Evolutionary conservation across 2,113 vertebrate species (phyloP).

Genomic region (Hydrolagus affinis): DNA sequence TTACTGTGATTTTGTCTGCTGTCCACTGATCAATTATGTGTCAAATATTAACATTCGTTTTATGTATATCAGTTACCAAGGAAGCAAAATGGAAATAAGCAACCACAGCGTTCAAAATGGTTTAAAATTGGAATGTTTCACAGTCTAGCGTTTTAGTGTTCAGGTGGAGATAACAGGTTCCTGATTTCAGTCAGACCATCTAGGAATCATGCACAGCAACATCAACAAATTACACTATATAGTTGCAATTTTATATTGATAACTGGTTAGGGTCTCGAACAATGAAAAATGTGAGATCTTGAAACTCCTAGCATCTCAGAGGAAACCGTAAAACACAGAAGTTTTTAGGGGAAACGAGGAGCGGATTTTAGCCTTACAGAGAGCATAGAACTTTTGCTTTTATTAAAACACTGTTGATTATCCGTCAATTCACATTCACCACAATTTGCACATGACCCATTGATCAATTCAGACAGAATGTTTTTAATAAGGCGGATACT

Average conservation of each 20-base stretch:
- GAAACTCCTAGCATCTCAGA: too few species aligned
- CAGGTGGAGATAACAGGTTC: too few species aligned
- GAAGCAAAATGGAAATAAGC: not conserved
- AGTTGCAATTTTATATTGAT: too few species aligned
- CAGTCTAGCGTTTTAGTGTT: too few species aligned
- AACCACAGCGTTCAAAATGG: too few species aligned
- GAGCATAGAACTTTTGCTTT: not conserved
- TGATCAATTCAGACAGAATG: not conserved
- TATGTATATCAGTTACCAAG: not conserved
- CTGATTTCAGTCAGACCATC: too few species aligned
- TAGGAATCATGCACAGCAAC: too few species aligned
- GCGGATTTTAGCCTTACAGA: not conserved
- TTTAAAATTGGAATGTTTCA: too few species aligned
- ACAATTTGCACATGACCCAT: not conserved
- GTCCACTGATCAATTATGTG: not conserved
- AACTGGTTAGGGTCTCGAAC: too few species aligned
- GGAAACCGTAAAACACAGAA: not conserved
- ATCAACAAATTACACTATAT: too few species aligned
- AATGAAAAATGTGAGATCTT: too few species aligned
- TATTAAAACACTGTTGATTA: not conserved
- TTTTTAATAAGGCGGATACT: not conserved
- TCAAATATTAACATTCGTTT: not conserved
- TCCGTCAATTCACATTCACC: not conserved
- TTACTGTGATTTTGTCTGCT: not conserved
- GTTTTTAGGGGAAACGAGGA: not conserved